phyloP scores from a whole-genome alignment of 2,113 vertebrate species.

The Athene cunicularia region DNA sequence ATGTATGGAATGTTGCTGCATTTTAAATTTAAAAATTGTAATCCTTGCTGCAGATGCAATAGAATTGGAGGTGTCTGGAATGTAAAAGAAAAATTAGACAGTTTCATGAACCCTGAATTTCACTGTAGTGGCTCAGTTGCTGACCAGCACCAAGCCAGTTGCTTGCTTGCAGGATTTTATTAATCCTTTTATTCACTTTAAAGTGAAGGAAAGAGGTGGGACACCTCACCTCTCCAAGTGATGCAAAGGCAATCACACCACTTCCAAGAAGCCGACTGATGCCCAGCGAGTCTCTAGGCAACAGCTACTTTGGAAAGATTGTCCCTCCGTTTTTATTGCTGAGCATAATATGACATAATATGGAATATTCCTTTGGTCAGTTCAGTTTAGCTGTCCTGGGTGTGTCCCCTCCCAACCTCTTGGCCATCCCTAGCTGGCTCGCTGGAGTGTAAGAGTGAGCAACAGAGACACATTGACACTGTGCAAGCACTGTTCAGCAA shows the following conservation, averaged over 20 bases:
- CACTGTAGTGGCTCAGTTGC: background rate
- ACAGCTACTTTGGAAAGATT: background rate
- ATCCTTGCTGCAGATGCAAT: background rate
- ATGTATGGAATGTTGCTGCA: background rate
- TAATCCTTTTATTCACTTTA: background rate
- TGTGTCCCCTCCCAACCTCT: background rate
- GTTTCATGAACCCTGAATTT: background rate
- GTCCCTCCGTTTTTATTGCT: background rate
- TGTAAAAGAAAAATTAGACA: background rate
- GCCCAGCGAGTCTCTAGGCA: background rate
- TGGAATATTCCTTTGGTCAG: background rate
- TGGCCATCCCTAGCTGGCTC: rapidly evolving
- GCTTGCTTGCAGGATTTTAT: background rate
- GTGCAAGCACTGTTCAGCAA: background rate
- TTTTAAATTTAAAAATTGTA: background rate
- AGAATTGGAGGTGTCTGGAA: background rate
- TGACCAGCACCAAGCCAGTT: background rate
- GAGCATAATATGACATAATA: rapidly evolving
- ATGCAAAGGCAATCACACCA: background rate
- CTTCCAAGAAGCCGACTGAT: background rate
- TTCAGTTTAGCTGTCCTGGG: background rate
- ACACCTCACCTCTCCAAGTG: background rate
- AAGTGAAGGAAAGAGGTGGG: background rate
- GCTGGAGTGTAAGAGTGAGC: background rate
- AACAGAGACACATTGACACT: background rate